Conservation (phyloP, 1,140 invertebrate species). For the Drosophila sulfurigaster region DNA sequence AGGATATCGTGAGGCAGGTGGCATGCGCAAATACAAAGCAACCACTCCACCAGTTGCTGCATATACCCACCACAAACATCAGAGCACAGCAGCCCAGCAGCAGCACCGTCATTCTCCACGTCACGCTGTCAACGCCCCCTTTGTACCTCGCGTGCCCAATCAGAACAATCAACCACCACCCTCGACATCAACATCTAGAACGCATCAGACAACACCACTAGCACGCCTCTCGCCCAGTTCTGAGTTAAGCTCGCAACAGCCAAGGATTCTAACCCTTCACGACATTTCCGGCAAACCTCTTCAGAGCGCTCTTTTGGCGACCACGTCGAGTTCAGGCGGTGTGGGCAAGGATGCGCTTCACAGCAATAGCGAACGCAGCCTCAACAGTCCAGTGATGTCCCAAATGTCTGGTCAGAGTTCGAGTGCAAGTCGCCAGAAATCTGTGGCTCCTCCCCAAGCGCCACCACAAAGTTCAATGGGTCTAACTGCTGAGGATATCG, state of each 20-base stretch:
- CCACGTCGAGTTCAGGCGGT: slow-evolving; percentile 93
- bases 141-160: slow-evolving; percentile 88
- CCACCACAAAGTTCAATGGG: slow-evolving; percentile 90
- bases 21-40: slow-evolving; percentile 94
- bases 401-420: slow-evolving; percentile 94
- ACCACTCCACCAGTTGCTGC: slow-evolving; percentile 90
- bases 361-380: slow-evolving; percentile 94
- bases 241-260: slow-evolving; percentile 95
- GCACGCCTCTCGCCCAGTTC: slow-evolving; percentile 96
- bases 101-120: slow-evolving; percentile 91
- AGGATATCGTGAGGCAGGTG: slow-evolving; percentile 92
- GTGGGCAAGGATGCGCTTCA: slow-evolving; percentile 93
- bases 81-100: slow-evolving; percentile 86
- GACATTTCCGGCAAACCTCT: slow-evolving; percentile 97
- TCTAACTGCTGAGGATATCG: slow-evolving; percentile 96
- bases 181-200: slow-evolving; percentile 87
- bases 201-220: slow-evolving; percentile 94
- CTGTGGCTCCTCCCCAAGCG: slow-evolving; percentile 87
- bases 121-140: slow-evolving; percentile 87
- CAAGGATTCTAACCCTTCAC: slow-evolving; percentile 95
- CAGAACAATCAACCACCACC: slow-evolving; percentile 88
- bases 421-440: slow-evolving; percentile 88
- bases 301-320: slow-evolving; percentile 94
- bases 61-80: slow-evolving; percentile 92
- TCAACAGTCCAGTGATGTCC: slow-evolving; percentile 96